These are phyloP conservation scores for Ahaetulla prasina DNA, from an alignment of 2,113 vertebrate species.

Conservation along the genomic window DNA sequence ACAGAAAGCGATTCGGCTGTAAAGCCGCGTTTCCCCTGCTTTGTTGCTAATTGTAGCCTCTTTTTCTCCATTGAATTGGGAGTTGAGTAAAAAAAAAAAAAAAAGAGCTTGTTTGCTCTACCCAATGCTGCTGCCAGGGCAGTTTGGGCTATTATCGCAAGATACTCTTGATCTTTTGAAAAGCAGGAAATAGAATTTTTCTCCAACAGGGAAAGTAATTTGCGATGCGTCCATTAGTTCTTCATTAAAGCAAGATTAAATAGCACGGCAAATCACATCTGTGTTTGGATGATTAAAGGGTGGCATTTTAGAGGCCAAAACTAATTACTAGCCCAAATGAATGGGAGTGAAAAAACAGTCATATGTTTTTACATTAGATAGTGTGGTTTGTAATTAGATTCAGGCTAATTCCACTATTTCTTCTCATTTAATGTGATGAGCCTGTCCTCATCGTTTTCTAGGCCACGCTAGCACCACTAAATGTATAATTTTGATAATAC, in stretches of 20 bases:
- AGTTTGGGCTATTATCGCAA: slow-evolving; percentile 99
- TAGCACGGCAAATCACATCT: slow-evolving; percentile 99
- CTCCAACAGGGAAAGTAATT: slow-evolving; percentile 94
- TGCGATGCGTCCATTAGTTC: slow-evolving; percentile 99
- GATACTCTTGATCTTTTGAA: slow-evolving; percentile 99
- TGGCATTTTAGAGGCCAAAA: slow-evolving; percentile 99
- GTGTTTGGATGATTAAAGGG: slow-evolving; percentile 99
- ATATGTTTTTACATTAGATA: slow-evolving; percentile 99
- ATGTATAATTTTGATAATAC: slow-evolving; percentile 99
- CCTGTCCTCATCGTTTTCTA: slow-evolving; percentile 93
- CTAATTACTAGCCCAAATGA: slow-evolving; percentile 99
- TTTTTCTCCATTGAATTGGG: slow-evolving; percentile 97
- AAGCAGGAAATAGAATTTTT: slow-evolving; percentile 99
- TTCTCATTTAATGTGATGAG: slow-evolving; percentile 99
- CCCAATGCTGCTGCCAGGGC: slow-evolving; percentile 88
- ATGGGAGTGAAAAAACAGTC: slow-evolving; percentile 98
- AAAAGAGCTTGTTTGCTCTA: slow-evolving; percentile 95
- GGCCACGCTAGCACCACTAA: slow-evolving; percentile 88
- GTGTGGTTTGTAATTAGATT: slow-evolving; percentile 99
- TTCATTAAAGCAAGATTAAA: slow-evolving; percentile 99
- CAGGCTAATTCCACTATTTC: slow-evolving; percentile 99
- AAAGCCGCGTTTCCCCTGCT: slow-evolving; percentile 90
- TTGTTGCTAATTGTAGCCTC: slow-evolving; percentile 95
- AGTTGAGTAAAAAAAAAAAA: slow-evolving; percentile 95
- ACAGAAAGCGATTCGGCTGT: slow-evolving; percentile 87